Evolutionary conservation across 2,888 invertebrate genomes (phyloP).

Genomic region (Ectemnius continuus): DNA sequence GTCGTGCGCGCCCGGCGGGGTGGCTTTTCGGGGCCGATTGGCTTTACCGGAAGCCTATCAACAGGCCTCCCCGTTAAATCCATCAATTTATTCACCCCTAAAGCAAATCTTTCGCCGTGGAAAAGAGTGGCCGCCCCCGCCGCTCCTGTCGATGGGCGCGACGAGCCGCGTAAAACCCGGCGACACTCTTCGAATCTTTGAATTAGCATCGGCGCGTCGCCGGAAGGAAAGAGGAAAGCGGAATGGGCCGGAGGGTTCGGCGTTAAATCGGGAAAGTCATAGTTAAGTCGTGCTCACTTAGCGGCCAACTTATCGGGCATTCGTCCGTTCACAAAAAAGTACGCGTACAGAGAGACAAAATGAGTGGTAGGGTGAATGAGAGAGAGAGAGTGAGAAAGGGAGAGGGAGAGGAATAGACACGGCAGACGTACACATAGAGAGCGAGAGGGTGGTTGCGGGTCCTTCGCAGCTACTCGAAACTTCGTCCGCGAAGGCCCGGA

Average conservation of each 20-base stretch:
- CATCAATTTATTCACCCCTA: constrained; percentile 32
- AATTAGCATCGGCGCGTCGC: not conserved
- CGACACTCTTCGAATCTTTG: constrained; percentile 12
- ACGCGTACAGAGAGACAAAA: constrained; percentile 9
- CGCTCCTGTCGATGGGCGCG: not conserved
- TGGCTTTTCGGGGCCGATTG: constrained; percentile 21
- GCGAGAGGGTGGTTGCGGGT: constrained; percentile 21
- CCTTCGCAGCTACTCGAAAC: constrained; percentile 62
- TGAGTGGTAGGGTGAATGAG: too few relatives aligned
- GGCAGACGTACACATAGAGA: constrained; percentile 33
- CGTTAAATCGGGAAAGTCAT: constrained; percentile 22
- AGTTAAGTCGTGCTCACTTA: constrained; percentile 41
- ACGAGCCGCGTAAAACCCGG: constrained; percentile 13
- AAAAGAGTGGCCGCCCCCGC: too few relatives aligned
- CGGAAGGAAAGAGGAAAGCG: constrained; percentile 5
- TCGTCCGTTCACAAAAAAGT: constrained; percentile 31
- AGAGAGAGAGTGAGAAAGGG: too few relatives aligned
- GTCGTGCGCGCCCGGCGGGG: not conserved
- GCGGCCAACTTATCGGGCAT: constrained; percentile 43
- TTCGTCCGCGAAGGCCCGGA: constrained; percentile 57
- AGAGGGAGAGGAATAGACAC: not conserved
- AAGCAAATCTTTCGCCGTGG: not conserved
- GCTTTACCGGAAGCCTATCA: constrained; percentile 23
- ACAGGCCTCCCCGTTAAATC: constrained; percentile 15
- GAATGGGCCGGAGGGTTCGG: not conserved